These are phyloP conservation scores for Sesia apiformis DNA, from an alignment of 2,888 invertebrate genomes.

Conservation along the genomic window DNA sequence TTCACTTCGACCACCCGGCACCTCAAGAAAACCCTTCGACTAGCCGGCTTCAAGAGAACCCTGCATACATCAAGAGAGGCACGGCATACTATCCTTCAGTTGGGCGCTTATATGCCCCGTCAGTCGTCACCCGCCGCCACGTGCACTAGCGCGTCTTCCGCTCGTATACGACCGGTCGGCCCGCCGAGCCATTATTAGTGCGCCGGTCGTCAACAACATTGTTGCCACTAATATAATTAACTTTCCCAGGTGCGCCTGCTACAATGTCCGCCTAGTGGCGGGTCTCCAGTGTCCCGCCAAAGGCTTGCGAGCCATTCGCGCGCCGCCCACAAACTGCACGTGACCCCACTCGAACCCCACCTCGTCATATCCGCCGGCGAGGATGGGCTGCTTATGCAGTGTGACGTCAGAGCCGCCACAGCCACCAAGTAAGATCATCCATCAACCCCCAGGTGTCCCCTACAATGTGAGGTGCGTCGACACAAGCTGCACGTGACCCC, in stretches of 20 bases:
- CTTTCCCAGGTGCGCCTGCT: slow-evolving; percentile 71
- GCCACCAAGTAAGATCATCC: slow-evolving; percentile 64
- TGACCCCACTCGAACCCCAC: slow-evolving; percentile 84
- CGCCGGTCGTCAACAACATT: no score
- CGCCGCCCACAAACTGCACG: slow-evolving; percentile 89
- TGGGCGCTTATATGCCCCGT: no score
- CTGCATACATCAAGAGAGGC: no score
- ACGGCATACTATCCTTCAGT: no score
- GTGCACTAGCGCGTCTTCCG: no score
- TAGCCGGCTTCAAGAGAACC: no score
- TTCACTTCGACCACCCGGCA: no score
- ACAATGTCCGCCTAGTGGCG: slow-evolving; percentile 73
- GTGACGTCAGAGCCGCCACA: slow-evolving; percentile 85
- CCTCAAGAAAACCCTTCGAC: no score
- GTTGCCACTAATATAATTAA: no score
- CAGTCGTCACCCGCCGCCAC: no score
- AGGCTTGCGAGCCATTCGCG: slow-evolving; percentile 81
- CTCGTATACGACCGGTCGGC: no score
- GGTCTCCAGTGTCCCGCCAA: slow-evolving; percentile 70
- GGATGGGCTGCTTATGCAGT: slow-evolving; percentile 86
- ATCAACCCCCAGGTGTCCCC: not conserved
- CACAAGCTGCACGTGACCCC: slow-evolving; percentile 88
- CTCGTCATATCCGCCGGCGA: slow-evolving; percentile 90
- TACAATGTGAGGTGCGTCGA: slow-evolving; percentile 78
- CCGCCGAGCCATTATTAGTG: no score